A percentile compares a stretch with the other conserved stretches of the same genome.
Evolutionary conservation across 1,140 invertebrate genomes (phyloP).

Genomic region (Lepeophtheirus salmonis): DNA sequence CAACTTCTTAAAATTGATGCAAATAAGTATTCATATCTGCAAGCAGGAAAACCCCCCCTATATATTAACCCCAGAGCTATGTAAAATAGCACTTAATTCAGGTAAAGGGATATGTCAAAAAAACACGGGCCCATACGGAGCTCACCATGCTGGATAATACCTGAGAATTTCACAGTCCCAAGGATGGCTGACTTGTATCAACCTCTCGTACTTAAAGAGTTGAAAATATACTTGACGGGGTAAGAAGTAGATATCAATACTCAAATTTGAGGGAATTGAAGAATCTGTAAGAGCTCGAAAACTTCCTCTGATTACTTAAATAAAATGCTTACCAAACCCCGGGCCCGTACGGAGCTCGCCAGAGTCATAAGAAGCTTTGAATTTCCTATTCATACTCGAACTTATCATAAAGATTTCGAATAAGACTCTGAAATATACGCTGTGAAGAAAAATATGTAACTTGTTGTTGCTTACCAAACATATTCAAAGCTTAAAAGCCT

Average conservation of each 20-base stretch:
- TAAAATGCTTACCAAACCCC: not conserved
- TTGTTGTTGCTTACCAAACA: not conserved
- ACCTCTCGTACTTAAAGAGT: no score
- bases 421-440: not conserved
- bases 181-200: not conserved
- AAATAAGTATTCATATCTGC: no score
- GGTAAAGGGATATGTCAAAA: not conserved
- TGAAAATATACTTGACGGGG: no score
- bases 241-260: no score
- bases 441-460: not conserved
- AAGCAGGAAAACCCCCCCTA: not conserved
- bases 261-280: no score
- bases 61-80: not conserved
- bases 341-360: not conserved
- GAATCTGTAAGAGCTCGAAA: not conserved
- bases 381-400: not conserved
- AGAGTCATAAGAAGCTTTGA: not conserved
- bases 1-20: no score
- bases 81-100: not conserved
- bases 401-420: no score
- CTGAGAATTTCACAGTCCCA: not conserved
- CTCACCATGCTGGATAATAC: not conserved
- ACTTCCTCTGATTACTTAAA: not conserved
- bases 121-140: not conserved
- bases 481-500: no score